phyloP scores from a whole-genome alignment of 1,140 invertebrate genomes.

The Chlorops oryzae region DNA sequence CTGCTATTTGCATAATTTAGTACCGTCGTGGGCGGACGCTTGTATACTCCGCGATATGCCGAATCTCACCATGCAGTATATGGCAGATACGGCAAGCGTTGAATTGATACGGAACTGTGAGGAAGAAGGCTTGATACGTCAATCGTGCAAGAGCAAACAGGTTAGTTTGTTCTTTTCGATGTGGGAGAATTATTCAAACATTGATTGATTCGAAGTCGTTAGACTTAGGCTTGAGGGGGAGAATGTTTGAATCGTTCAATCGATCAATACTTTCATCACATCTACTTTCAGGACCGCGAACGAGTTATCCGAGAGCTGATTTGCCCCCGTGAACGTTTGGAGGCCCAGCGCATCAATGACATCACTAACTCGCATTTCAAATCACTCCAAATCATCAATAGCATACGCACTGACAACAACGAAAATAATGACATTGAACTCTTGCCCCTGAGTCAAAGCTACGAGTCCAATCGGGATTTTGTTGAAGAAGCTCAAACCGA shows the following conservation, averaged over 20 bases:
- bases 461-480: constrained; percentile 1
- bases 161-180: constrained; percentile 47
- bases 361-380: constrained; percentile 46
- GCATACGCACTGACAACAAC: constrained; percentile 42
- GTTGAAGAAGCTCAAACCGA: constrained; percentile 12
- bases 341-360: constrained; percentile 41
- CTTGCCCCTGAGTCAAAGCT: constrained; percentile 21
- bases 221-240: neutral
- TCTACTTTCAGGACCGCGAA: constrained; percentile 31
- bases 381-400: constrained; percentile 43
- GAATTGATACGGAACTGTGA: constrained; percentile 82
- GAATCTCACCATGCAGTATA: constrained; percentile 62
- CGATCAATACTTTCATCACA: neutral
- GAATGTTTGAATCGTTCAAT: neutral
- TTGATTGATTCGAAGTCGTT: too few species aligned
- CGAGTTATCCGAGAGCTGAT: constrained; percentile 34
- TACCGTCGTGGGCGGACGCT: constrained; percentile 62
- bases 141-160: constrained; percentile 63
- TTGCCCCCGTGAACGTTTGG: constrained; percentile 40
- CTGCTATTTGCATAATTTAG: constrained; percentile 46
- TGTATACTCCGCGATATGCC: constrained; percentile 64
- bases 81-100: constrained; percentile 71
- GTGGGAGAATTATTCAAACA: neutral
- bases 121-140: constrained; percentile 67
- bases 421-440: constrained; percentile 45